phyloP scores from a whole-genome alignment of 2,113 vertebrate genomes.

The Pterocles gutturalis region DNA sequence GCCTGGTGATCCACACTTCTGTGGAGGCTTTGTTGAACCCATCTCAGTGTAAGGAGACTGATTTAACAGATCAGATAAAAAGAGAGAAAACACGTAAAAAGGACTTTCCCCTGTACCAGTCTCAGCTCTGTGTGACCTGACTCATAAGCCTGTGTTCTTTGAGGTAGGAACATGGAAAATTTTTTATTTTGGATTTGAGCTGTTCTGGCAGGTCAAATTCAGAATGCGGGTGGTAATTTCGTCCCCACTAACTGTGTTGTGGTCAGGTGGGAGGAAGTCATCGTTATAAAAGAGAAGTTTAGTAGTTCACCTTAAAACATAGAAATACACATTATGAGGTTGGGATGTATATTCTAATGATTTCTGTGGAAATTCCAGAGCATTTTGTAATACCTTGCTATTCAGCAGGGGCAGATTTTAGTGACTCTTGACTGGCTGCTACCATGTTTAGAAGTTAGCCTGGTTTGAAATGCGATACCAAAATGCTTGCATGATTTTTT shows the following conservation, averaged over 20 bases:
- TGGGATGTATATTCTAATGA: not conserved
- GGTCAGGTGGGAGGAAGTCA: not conserved
- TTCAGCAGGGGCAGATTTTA: not conserved
- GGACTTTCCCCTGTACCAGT: not conserved
- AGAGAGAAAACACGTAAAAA: not conserved
- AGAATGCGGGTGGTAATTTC: not conserved
- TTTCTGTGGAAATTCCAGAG: not conserved
- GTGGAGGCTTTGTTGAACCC: accelerated
- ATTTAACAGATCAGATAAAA: not conserved
- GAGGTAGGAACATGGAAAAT: not conserved
- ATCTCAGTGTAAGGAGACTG: not conserved
- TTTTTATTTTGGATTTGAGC: not conserved
- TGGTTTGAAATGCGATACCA: not conserved
- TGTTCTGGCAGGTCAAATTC: not conserved
- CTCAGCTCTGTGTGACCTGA: accelerated
- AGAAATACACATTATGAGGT: not conserved
- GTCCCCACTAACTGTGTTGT: accelerated
- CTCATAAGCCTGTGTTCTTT: not conserved
- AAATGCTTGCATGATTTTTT: not conserved
- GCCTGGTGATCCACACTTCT: not conserved
- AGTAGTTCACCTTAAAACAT: not conserved
- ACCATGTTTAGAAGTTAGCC: not conserved
- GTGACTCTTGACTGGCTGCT: not conserved
- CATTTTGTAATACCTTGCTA: not conserved
- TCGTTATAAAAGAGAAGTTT: not conserved